phyloP scores from a whole-genome alignment of 2,888 invertebrate genomes.

The Synergus japonicus region DNA sequence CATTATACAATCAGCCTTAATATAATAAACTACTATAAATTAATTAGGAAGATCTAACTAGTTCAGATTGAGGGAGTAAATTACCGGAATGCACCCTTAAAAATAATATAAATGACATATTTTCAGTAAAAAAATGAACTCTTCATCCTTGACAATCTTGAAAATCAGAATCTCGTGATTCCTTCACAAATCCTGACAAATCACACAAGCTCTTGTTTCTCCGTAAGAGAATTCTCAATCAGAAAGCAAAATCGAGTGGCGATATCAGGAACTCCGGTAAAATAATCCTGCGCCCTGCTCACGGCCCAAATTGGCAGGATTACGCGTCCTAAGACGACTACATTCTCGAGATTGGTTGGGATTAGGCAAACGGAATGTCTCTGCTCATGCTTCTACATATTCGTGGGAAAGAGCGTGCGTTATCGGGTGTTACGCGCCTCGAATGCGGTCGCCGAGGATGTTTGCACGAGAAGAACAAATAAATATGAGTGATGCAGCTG shows the following conservation, averaged over 20 bases:
- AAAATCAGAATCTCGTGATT: not conserved
- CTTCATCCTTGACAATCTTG: not conserved
- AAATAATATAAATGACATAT: too few relatives aligned
- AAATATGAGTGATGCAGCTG: constrained; percentile 4
- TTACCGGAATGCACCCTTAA: too few relatives aligned
- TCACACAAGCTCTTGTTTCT: constrained; percentile 19
- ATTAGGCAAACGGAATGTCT: constrained; percentile 68
- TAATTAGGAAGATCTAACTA: too few relatives aligned
- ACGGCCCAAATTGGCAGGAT: constrained; percentile 74
- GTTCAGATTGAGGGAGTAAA: too few relatives aligned
- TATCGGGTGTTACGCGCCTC: constrained; percentile 58
- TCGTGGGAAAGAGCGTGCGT: constrained; percentile 57
- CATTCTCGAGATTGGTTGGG: constrained; percentile 73
- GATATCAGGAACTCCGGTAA: constrained; percentile 42
- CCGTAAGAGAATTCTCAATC: constrained; percentile 41
- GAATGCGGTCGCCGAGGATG: constrained; percentile 18
- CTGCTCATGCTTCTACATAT: constrained; percentile 36
- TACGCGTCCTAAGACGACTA: constrained; percentile 69
- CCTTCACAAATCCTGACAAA: not conserved
- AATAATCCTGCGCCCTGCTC: constrained; percentile 56
- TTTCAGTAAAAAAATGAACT: too few relatives aligned
- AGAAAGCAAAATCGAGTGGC: constrained; percentile 32
- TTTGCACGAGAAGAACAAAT: constrained; percentile 14
- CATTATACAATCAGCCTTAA: too few relatives aligned
- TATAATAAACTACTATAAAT: too few relatives aligned